Base-by-base conservation (phyloP, 2,888 invertebrate genomes). In the Isotomurus palustris region DNA sequence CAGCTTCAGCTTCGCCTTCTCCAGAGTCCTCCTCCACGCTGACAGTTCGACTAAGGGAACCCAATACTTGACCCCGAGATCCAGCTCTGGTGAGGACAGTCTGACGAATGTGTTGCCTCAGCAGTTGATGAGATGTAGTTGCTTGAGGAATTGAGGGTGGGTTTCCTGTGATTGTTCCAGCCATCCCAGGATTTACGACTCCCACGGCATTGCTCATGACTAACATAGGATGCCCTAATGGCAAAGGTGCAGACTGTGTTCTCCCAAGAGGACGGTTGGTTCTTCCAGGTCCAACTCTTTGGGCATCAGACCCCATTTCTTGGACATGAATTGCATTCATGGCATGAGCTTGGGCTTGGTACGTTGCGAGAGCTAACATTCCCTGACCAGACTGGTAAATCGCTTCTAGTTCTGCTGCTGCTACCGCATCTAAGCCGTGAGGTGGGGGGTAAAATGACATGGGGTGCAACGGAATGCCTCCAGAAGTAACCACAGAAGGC, bases 191-290 rank as follows among this genome's bases (percentile, higher is more conserved):
- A 3, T 58, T 63, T 10, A 62, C 66, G 21, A 59, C 61, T 19
- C 63, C 66, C 3, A 62, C 64, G 14, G 58, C 60, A 29, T 56
- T 61, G 24, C 56, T 62, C 63, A 67, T 64, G 41, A 65, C 62
- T 24, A 92, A 81, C 81, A 90, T 84, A 24, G 92, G 91, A 78
- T 92, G 91, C 1, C 92, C 92, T 55, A 94, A 79, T 25, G 91
- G 91, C 70, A 92, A 78, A 1, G 92, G 92, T 2, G 94, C 94
- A 44, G 94, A 94, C 78, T 95, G 94, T 58, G 95, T 95, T 74
- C 95, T 84, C 58, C 92, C 91, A 71, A 93, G 80, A 29, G 91
- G 91, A 51, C 91, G 79, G 72, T 87, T 87, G 6, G 60, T 62
- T 8, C 68, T 53, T 14, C 65, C 56, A 1, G 66, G 60, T 21